Evolutionary conservation across 2,113 vertebrate genomes (phyloP).

Genomic region (cattle (Bos taurus)): DNA sequence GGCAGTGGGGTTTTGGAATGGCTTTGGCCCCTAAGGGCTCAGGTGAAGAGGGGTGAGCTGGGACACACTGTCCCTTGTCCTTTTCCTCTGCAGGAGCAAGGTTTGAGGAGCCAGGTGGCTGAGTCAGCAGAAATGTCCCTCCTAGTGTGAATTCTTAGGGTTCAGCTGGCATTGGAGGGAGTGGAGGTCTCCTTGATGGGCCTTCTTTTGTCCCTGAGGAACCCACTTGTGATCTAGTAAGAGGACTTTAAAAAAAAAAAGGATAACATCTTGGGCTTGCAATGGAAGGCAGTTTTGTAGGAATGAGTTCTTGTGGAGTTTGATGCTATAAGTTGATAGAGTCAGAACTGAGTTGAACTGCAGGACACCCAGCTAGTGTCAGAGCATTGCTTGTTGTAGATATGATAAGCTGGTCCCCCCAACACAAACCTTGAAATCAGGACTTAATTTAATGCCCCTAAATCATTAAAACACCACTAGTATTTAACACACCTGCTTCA

Average conservation of each 20-base stretch:
- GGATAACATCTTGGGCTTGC: background rate
- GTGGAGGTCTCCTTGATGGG: background rate
- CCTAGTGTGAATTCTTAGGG: background rate
- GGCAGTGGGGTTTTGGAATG: fast-evolving
- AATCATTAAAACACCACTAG: background rate
- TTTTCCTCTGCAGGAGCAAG: background rate
- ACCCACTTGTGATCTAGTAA: background rate
- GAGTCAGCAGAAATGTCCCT: background rate
- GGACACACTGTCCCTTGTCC: background rate
- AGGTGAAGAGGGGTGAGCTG: background rate
- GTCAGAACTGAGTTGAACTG: background rate
- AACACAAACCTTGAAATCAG: background rate
- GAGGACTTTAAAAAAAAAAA: background rate
- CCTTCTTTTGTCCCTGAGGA: background rate
- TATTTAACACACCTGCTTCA: background rate
- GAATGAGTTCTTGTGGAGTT: background rate
- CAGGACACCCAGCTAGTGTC: background rate
- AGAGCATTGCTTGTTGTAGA: background rate
- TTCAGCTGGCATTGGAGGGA: background rate
- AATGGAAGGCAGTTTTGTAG: background rate
- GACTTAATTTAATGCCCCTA: background rate
- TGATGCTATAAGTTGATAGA: background rate
- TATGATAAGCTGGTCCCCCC: background rate
- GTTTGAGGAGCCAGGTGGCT: background rate
- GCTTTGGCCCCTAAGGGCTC: fast-evolving